phyloP scores from a whole-genome alignment of 30 jellyfish, hydroid and myxozoan species.

The Chrysaora quinquecirrha region DNA sequence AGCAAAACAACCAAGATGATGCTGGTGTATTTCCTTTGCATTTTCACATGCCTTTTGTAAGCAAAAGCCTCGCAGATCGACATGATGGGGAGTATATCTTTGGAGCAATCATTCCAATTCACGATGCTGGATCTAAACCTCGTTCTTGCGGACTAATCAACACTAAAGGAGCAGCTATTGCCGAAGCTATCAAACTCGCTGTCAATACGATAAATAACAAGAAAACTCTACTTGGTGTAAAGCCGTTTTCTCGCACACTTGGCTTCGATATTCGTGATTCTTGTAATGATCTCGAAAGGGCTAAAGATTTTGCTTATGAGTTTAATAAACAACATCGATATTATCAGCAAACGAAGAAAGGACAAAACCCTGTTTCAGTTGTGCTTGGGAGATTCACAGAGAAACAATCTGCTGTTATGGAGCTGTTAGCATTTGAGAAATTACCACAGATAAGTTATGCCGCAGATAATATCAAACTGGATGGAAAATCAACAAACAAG shows the following conservation, averaged over 20 bases:
- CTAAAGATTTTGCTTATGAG: conserved; percentile 63
- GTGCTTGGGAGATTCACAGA: conserved; percentile 68
- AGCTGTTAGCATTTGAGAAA: conserved; percentile 47
- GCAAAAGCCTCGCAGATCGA: conserved; percentile 12
- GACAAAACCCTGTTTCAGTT: conserved; percentile 63
- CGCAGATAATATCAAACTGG: conserved; percentile 37
- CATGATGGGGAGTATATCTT: conserved; percentile 48
- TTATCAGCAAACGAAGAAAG: conserved; percentile 5
- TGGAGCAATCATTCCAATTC: conserved; percentile 68
- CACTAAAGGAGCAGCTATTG: conserved; percentile 46
- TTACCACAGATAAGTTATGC: conserved; percentile 85
- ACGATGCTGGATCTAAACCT: conserved; percentile 27
- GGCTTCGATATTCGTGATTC: conserved; percentile 89
- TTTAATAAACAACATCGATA: conserved; percentile 64
- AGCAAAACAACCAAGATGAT: no score
- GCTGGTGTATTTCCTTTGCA: no score
- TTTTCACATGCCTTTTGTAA: conserved; percentile 5
- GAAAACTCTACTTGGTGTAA: conserved; percentile 11
- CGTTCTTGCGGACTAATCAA: conserved; percentile 45
- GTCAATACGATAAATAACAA: conserved; percentile 34
- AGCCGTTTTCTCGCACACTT: conserved; percentile 23
- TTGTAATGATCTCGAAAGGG: conserved; percentile 53
- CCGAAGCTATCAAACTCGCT: conserved; percentile 69
- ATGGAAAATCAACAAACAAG: not conserved
- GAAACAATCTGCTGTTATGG: conserved; percentile 31